Conservation (phyloP, 2,113 vertebrate species). For the Amblyornis subalaris region DNA sequence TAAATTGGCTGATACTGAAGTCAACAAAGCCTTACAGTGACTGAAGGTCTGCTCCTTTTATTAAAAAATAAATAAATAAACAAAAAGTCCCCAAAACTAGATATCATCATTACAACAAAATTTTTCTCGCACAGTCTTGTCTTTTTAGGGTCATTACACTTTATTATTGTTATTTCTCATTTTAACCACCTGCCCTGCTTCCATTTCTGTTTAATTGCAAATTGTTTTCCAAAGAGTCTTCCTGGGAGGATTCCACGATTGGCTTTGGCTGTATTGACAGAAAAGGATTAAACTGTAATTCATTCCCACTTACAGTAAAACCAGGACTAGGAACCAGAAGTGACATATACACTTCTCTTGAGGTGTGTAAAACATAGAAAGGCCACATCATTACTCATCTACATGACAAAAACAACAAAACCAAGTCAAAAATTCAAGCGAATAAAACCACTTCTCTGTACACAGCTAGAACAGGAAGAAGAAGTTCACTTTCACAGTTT, state of each 20-base stretch:
- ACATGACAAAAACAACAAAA: neutral
- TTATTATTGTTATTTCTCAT: conserved; percentile 1
- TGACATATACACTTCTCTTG: neutral
- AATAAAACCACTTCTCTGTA: neutral
- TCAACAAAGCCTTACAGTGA: neutral
- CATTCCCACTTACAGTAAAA: conserved; percentile 1
- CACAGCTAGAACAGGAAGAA: neutral
- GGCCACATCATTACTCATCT: neutral
- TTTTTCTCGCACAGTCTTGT: neutral
- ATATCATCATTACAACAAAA: neutral
- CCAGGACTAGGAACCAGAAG: neutral
- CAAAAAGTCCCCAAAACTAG: neutral
- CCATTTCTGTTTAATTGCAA: conserved; percentile 13
- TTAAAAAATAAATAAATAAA: neutral
- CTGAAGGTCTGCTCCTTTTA: neutral
- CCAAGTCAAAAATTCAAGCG: neutral
- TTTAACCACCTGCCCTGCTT: neutral
- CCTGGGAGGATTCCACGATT: neutral
- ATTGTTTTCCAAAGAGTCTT: conserved; percentile 12
- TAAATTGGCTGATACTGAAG: neutral
- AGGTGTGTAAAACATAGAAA: neutral
- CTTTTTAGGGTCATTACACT: neutral
- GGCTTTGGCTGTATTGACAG: neutral
- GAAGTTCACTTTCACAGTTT: neutral
- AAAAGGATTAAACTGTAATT: conserved; percentile 35